Conservation (phyloP, 1,140 invertebrate genomes). For the Drosophila fuyamai region DNA sequence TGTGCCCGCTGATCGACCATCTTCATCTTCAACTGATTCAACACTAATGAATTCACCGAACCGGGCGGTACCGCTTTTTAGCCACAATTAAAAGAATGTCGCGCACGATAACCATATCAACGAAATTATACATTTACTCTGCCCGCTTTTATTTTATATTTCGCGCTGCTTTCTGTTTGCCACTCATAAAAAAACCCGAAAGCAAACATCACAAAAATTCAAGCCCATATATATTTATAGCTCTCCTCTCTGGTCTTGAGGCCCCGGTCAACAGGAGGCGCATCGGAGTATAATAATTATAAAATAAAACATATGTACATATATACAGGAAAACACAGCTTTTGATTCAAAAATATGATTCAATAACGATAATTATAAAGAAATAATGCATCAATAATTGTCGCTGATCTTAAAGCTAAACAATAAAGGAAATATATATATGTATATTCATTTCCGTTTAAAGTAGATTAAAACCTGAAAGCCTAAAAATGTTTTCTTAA, state of each 20-base stretch:
- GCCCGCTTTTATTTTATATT: conserved; percentile 9
- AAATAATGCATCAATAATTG: too few species aligned
- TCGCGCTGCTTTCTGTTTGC: conserved; percentile 23
- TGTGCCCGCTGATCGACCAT: not conserved
- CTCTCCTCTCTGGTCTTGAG: not conserved
- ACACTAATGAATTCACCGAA: conserved; percentile 2
- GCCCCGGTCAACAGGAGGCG: conserved; percentile 10
- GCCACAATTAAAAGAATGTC: conserved; percentile 22
- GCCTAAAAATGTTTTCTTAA: too few species aligned
- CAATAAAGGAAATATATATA: too few species aligned
- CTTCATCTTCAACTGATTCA: conserved; percentile 27
- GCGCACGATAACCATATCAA: conserved; percentile 24
- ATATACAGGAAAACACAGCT: not conserved
- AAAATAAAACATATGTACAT: too few species aligned
- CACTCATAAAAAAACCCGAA: conserved; percentile 23
- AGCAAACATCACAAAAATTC: not conserved
- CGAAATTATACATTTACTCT: conserved; percentile 12
- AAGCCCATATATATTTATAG: conserved; percentile 15
- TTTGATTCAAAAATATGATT: not conserved
- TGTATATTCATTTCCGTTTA: too few species aligned
- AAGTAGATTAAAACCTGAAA: too few species aligned
- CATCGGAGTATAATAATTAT: not conserved
- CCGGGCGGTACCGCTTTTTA: not conserved
- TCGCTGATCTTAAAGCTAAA: too few species aligned
- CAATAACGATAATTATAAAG: too few species aligned